Evolutionary conservation across 2,888 invertebrate genomes (phyloP), one percentile per base, ranked within the genome.

Genomic region (Hirtodrosophila histrioides): DNA sequence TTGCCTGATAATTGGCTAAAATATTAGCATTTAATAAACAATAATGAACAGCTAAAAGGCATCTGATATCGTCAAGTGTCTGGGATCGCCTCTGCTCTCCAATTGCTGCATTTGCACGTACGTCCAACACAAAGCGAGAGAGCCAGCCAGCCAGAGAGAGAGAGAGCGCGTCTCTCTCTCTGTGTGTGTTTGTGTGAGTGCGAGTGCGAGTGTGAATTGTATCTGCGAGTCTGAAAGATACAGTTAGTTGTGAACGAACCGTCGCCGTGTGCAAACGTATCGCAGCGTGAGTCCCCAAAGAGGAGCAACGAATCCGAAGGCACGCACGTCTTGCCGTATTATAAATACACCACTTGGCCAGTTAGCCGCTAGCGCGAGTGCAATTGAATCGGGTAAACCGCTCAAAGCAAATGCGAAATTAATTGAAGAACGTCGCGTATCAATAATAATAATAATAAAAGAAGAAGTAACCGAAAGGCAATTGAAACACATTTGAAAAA

Each of bases 171-270:
- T n/a, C n/a, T n/a, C n/a, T n/a, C n/a, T n/a, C n/a, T 5, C 4
- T 8, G 36, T 39, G 33, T 5, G 37, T 10, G 6, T 39, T 24
- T 54, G 41, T 43, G 54, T 17, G 44, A 33, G 69, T 39, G 50
- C 50, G 29, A 54, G 41, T 43, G 54, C 17, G 44, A 33, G 69
- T 39, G 50, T 54, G 62, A 39, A 51, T 43, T 49, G 67, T 57
- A 17, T 56, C 44, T 29, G 75, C 58, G 74, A 54, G 33, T 55
- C 41, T 45, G 49, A 37, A 67, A 67, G 67, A 49, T 76, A 74
- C 73, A 74, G 73, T 74, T 76, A 74, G 74, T 74, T 74, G 72
- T 74, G 70, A 67, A 74, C 77, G 75, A 77, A 67, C 23, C 75
- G 75, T 76, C 65, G 75, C 29, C 65, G 68, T 65, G 73, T 62